Base-by-base conservation (phyloP, 1,140 invertebrate species). In the Tenebrio molitor region DNA sequence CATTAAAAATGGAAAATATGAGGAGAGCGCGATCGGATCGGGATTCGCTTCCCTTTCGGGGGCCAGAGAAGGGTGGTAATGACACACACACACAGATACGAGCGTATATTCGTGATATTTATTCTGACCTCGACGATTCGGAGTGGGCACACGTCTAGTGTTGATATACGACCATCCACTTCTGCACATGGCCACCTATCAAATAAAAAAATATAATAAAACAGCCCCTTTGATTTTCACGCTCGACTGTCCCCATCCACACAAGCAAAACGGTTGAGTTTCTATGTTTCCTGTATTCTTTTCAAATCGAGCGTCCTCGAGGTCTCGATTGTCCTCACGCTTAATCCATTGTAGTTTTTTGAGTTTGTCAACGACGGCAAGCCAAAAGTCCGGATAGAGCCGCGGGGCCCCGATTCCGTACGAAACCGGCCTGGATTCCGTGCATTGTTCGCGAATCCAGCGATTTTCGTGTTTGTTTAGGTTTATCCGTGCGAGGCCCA, bases 1-100 rank as follows among this genome's bases (percentile, higher is more conserved):
- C 23, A 58, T 58, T 58, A 58, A 58, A 58, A 58, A 58, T 58
- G 21, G 50, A 58, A 58, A 58, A 58, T 58, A 15, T 25, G 23
- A 29, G 21, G n/a, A 58, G 5, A n/a, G 36, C 2, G 36, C 5
- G 36, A 39, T 29, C 25, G 3, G 42, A 53, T 53, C 23, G 46
- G 10, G 21, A 23, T 21, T 50, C 16, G 17, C n/a, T 50, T 17
- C 17, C 8, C 8, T 4, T 29, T 29, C 25, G 8, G 25, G n/a
- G 23, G 50, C n/a, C 21, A 12, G 3, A 15, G 10, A 58, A 12
- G 23, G 21, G 50, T 58, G 50, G 7, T 12, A 34, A 58, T 58
- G n/a, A 58, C 50, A 8, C 50, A n/a, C 23, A 39, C 36, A 12
- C 21, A 58, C 50, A n/a, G n/a, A 39, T n/a, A 12, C 21, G 29